phyloP scores from a whole-genome alignment of 2,888 invertebrate species.

The Philereme transversata region DNA sequence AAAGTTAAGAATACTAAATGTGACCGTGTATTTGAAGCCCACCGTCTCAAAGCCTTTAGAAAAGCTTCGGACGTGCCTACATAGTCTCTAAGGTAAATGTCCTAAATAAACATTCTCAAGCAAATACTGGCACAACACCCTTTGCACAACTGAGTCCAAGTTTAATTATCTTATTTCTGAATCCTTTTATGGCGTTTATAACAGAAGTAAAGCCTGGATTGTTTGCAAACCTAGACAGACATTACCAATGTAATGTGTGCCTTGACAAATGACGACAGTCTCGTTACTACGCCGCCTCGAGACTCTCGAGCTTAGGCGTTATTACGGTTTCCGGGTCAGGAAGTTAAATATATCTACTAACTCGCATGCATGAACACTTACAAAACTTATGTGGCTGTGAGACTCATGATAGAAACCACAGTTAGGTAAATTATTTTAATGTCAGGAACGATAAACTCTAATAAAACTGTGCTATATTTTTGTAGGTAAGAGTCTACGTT shows the following conservation, averaged over 20 bases:
- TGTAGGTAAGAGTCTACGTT: too few species aligned
- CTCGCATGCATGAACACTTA: conserved; percentile 4
- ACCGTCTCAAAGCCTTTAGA: conserved; percentile 37
- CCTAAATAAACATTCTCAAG: conserved; percentile 49
- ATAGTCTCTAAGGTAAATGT: conserved; percentile 40
- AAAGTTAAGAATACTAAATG: conserved; percentile 13
- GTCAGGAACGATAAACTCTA: too few species aligned
- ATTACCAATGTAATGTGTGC: conserved; percentile 16
- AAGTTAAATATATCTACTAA: conserved; percentile 10
- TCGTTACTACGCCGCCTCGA: conserved; percentile 32
- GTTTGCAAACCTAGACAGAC: conserved; percentile 24
- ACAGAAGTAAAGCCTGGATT: background rate
- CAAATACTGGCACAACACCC: conserved; percentile 23
- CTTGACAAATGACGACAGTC: conserved; percentile 38
- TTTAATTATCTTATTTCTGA: background rate
- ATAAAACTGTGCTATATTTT: too few species aligned
- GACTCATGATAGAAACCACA: too few species aligned
- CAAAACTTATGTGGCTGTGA: background rate
- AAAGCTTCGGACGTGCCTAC: conserved; percentile 38
- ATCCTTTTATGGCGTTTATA: background rate
- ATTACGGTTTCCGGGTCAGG: conserved; percentile 38
- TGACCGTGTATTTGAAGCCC: conserved; percentile 41
- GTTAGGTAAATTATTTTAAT: too few species aligned
- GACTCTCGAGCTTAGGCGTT: conserved; percentile 36
- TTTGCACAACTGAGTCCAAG: conserved; percentile 2